Percentiles rank a stretch among this genome's conserved stretches.
Evolutionary conservation across 1,140 invertebrate species (phyloP).

Genomic region (Penaeus japonicus): DNA sequence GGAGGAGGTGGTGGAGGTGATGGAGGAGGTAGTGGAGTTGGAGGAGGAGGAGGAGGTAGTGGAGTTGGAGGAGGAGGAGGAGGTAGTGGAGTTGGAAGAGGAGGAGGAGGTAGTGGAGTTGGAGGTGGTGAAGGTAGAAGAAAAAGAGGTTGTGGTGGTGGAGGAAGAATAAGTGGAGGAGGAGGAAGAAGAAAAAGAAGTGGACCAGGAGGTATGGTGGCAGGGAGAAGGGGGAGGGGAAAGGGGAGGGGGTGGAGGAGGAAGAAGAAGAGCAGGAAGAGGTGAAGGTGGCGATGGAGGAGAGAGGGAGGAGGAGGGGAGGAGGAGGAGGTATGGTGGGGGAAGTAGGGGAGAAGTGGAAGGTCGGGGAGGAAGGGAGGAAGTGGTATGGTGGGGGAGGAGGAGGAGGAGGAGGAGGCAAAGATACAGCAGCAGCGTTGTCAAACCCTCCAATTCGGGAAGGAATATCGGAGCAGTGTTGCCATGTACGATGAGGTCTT

Average conservation of each 20-base stretch:
- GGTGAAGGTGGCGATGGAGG: no score
- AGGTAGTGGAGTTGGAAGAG: neutral
- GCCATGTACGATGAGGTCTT: neutral
- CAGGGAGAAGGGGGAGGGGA: neutral
- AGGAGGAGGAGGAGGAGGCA: neutral
- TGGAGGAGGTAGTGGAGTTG: no score
- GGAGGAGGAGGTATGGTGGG: neutral
- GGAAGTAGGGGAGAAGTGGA: neutral
- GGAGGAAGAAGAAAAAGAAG: neutral
- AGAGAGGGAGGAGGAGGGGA: neutral
- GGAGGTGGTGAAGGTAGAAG: neutral
- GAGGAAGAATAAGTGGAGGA: neutral
- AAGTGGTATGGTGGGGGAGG: neutral
- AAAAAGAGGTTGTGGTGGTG: neutral
- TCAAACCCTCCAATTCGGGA: neutral
- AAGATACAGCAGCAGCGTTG: slow-evolving; percentile 22
- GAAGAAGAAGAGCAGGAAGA: neutral
- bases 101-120: neutral
- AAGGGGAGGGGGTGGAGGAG: neutral
- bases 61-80: neutral
- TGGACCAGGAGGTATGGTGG: neutral
- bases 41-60: no score
- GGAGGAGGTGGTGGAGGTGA: neutral
- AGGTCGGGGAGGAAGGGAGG: neutral
- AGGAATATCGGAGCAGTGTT: neutral